Percentiles rank a stretch among this genome's conserved stretches.
phyloP scores from a whole-genome alignment of 2,113 vertebrate genomes.

The Mohoua ochrocephala region DNA sequence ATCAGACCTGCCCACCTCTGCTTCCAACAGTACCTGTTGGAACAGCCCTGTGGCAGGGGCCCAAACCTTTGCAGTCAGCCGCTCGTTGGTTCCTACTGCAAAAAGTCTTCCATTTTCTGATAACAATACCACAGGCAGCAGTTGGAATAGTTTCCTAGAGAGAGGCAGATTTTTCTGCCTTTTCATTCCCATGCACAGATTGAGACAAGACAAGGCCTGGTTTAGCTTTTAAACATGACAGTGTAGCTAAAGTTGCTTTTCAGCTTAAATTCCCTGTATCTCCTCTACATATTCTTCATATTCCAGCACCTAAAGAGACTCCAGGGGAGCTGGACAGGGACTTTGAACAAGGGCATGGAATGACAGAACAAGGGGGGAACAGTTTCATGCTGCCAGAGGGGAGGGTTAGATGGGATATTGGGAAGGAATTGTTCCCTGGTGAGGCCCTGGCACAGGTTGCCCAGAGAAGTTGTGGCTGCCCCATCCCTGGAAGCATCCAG shows the following conservation, averaged over 20 bases:
- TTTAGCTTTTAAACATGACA: not conserved
- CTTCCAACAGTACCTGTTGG: not conserved
- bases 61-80: not conserved
- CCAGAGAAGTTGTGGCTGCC: not conserved
- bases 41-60: not conserved
- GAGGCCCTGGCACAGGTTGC: not conserved
- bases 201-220: not conserved
- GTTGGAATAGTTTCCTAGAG: not conserved
- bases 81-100: not conserved
- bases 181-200: not conserved
- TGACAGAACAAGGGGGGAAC: not conserved
- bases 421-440: not conserved
- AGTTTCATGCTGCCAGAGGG: not conserved
- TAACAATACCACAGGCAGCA: not conserved
- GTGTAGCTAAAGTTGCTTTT: not conserved
- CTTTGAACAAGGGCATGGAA: not conserved
- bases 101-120: not conserved
- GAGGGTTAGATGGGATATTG: not conserved
- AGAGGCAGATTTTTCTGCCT: not conserved
- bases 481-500: not conserved
- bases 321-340: not conserved
- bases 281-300: not conserved
- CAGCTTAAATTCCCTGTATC: not conserved
- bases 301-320: not conserved
- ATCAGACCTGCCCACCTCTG: not conserved